Conservation (phyloP, 53 echinoderm and acorn worm genomes). For the Pentamera pediparva region DNA sequence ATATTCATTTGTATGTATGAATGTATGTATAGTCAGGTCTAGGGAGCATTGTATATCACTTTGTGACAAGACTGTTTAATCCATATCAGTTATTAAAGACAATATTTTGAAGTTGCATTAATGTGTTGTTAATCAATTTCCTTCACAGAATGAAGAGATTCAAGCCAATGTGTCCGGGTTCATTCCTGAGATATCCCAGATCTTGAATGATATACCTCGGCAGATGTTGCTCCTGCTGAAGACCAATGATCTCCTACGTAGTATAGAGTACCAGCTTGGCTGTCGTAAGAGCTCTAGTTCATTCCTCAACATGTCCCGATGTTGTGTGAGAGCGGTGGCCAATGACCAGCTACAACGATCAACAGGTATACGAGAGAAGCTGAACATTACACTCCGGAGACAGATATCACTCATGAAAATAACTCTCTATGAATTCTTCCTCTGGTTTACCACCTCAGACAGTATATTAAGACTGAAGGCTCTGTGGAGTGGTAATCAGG, state of each 20-base stretch:
- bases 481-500: not conserved
- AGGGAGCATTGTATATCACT: too few species aligned
- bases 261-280: slow-evolving; percentile 76
- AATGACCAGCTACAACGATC: slow-evolving; percentile 50
- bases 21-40: too few species aligned
- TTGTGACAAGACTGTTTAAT: too few species aligned
- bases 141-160: slow-evolving; percentile 58
- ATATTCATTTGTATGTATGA: too few species aligned
- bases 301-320: slow-evolving; percentile 95
- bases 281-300: slow-evolving; percentile 86
- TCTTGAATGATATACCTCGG: slow-evolving; percentile 81
- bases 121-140: not conserved
- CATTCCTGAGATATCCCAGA: slow-evolving; percentile 79
- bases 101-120: not conserved
- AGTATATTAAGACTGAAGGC: not conserved
- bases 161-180: slow-evolving; percentile 63
- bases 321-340: slow-evolving; percentile 80
- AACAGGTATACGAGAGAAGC: slow-evolving; percentile 38
- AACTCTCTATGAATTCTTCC: slow-evolving; percentile 65
- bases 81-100: too few species aligned
- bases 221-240: slow-evolving; percentile 94
- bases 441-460: slow-evolving; percentile 41
- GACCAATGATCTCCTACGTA: slow-evolving; percentile 91
- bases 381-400: slow-evolving; percentile 39
- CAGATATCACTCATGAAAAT: slow-evolving; percentile 60